Evolutionary conservation across 2,113 vertebrate genomes (phyloP), one percentile per base, ranked within the genome.

Genomic region (Psammodynastes pulverulentus): DNA sequence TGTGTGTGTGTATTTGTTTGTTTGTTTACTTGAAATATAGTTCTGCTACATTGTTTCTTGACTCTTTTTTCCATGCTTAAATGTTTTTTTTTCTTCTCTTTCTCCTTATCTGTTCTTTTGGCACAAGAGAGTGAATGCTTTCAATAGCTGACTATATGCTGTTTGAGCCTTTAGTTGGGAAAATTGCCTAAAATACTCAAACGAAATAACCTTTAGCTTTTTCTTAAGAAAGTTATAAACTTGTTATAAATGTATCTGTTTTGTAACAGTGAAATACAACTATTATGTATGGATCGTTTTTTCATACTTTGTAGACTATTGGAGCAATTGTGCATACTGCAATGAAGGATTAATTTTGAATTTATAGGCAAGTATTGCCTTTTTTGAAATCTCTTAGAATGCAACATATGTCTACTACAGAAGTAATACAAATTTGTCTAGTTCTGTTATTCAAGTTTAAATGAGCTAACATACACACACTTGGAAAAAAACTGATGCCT

Each of bases 101-200:
- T 85, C 12, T 1, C 1, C 67, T 46, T 15, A n/a, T 91, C 87
- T 90, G 5, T 39, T 88, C 91, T 85, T 93, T 93, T 52, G 54
- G 67, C 49, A 3, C 0, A 62, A n/a, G 3, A 7, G 49, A 23
- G 1, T 17, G 90, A 93, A 51, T 88, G 4, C 24, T 17, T 88
- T 92, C 39, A 1, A 92, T 89, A 51, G 24, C 2, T 39, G 39
- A 84, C 29, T 0, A 46, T 49, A 62, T 48, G 21, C 29, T 19
- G 0, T 3, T 12, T 0, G 21, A 29, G 24, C 6, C 4, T 2
- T 3, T 0, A 2, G 0, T 19, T 91, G 88, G 12, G 88, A 89
- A 49, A 39, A n/a, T 89, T 8, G 51, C 52, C 91, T 53, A 86
- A 84, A 86, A 21, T 8, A 86, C 87, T 0, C 51, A 67, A 56